These are phyloP conservation scores for Oreochromis niloticus DNA, from an alignment of 2,113 vertebrate genomes.

Conservation along the genomic window DNA sequence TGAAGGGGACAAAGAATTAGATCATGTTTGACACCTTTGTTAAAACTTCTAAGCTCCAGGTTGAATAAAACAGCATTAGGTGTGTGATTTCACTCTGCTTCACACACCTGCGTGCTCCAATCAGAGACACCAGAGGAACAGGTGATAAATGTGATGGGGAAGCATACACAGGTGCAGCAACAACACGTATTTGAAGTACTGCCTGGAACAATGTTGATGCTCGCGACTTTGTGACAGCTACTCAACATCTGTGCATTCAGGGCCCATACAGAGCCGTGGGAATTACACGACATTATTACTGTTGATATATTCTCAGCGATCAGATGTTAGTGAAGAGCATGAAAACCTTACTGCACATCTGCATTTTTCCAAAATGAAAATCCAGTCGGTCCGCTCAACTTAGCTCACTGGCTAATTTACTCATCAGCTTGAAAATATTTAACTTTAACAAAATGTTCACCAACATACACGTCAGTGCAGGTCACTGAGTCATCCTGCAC, in stretches of 20 bases:
- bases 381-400: not conserved
- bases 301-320: not conserved
- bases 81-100: not conserved
- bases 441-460: not conserved
- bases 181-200: too few species aligned
- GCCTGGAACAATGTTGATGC: too few species aligned
- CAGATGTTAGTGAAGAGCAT: not conserved
- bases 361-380: too few species aligned
- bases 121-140: not conserved
- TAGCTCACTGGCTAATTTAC: not conserved
- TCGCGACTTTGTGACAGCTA: too few species aligned
- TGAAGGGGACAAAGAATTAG: not conserved
- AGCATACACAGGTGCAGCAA: not conserved
- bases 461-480: not conserved
- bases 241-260: too few species aligned
- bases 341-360: not conserved
- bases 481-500: not conserved
- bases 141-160: rapidly evolving
- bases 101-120: rapidly evolving
- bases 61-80: rapidly evolving
- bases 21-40: not conserved
- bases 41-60: rapidly evolving
- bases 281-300: not conserved
- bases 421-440: not conserved
- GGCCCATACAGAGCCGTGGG: rapidly evolving